Percentiles rank a stretch among this genome's conserved stretches.
phyloP scores from a whole-genome alignment of 92 coral and sea anemone genomes.

The Pocillopora meandrina region DNA sequence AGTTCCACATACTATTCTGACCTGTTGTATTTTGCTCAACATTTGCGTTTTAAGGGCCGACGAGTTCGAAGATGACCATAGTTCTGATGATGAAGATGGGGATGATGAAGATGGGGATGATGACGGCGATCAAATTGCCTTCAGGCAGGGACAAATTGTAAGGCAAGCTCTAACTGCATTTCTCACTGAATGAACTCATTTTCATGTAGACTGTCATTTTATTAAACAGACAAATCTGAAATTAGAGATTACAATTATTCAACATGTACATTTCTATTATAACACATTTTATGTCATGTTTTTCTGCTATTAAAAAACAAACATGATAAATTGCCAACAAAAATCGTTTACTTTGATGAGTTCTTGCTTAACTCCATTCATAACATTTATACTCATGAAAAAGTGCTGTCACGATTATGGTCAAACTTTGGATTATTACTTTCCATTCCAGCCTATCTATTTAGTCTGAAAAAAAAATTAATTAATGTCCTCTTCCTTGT shows the following conservation, averaged over 20 bases:
- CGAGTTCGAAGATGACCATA: slow-evolving; percentile 20
- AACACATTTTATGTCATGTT: too few species aligned
- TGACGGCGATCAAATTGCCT: slow-evolving; percentile 18
- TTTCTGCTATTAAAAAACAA: too few species aligned
- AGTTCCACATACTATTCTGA: slow-evolving; percentile 39
- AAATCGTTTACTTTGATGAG: too few species aligned
- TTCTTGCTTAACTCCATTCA: too few species aligned
- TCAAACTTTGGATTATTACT: neutral
- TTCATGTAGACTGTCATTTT: neutral
- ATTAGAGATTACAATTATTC: neutral
- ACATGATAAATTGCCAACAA: too few species aligned
- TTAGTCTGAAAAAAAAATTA: neutral
- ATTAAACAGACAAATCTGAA: neutral
- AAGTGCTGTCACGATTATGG: neutral
- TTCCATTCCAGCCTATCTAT: neutral
- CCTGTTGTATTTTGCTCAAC: slow-evolving; percentile 32
- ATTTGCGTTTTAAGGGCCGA: slow-evolving; percentile 17
- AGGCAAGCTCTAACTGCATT: slow-evolving; percentile 38
- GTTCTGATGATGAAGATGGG: slow-evolving; percentile 14
- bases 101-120: slow-evolving; percentile 16
- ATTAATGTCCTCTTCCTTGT: slow-evolving; percentile 22
- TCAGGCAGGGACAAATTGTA: slow-evolving; percentile 19
- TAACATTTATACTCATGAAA: neutral
- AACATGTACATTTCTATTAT: slow-evolving; percentile 33
- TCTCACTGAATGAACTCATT: slow-evolving; percentile 11